These are phyloP conservation scores for Salpingus planirostris DNA, from an alignment of 2,888 invertebrate species.

Conservation along the genomic window DNA sequence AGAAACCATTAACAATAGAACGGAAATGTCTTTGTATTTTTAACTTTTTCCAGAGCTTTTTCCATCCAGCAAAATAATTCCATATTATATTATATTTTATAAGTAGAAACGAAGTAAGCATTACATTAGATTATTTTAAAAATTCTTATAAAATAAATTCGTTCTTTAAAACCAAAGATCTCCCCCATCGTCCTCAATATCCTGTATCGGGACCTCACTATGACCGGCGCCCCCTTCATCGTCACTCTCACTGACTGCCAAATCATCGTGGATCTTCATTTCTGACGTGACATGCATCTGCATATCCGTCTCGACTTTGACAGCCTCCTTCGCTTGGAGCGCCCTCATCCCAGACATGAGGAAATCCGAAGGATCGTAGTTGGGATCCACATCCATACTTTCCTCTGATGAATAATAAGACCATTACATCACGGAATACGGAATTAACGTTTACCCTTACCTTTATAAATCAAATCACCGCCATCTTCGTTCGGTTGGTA, in stretches of 20 bases:
- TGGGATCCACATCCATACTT: slow-evolving; percentile 68
- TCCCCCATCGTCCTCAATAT: slow-evolving; percentile 46
- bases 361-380: slow-evolving; percentile 82
- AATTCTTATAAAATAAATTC: neutral
- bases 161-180: slow-evolving; percentile 51
- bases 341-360: slow-evolving; percentile 49
- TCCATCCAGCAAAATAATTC: no score
- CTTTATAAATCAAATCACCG: slow-evolving; percentile 32
- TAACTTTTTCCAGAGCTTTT: no score
- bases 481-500: slow-evolving; percentile 42
- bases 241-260: slow-evolving; percentile 71
- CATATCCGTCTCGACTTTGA: slow-evolving; percentile 10
- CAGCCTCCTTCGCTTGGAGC: slow-evolving; percentile 24
- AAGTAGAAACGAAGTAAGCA: no score
- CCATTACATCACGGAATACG: slow-evolving; percentile 8
- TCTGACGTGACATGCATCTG: slow-evolving; percentile 37
- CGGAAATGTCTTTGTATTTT: no score
- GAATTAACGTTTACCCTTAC: slow-evolving; percentile 18
- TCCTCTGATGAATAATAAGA: slow-evolving; percentile 45
- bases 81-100: no score
- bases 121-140: no score
- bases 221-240: slow-evolving; percentile 44
- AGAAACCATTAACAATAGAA: no score
- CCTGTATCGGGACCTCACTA: slow-evolving; percentile 18
- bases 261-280: slow-evolving; percentile 61